These are phyloP conservation scores for Nineta flava DNA, from an alignment of 2,888 invertebrate species.

Conservation along the genomic window DNA sequence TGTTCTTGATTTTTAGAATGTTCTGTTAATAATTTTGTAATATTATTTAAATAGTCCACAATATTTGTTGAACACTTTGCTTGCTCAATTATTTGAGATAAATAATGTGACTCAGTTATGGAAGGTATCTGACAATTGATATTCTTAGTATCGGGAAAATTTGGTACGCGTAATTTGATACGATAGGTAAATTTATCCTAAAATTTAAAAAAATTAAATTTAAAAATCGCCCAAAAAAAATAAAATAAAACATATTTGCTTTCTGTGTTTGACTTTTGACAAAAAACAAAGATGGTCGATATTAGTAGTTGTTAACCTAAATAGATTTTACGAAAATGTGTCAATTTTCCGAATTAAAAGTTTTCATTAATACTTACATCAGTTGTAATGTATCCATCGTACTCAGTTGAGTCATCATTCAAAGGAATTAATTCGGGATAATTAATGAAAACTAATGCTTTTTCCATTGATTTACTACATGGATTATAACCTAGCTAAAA, in stretches of 20 bases:
- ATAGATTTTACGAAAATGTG: constrained; percentile 4
- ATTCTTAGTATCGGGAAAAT: neutral
- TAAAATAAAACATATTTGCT: neutral
- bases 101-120: neutral
- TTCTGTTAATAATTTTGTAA: neutral
- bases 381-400: constrained; percentile 16
- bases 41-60: neutral
- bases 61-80: neutral
- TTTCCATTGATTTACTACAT: constrained; percentile 5
- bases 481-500: no score
- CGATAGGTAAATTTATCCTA: neutral
- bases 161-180: neutral
- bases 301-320: constrained; percentile 6
- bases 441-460: constrained; percentile 8
- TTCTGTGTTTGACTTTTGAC: no score
- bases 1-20: neutral
- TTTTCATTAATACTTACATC: constrained; percentile 11
- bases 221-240: constrained; percentile 1
- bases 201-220: constrained; percentile 3
- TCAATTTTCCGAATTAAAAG: no score
- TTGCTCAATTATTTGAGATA: neutral
- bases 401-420: constrained; percentile 9
- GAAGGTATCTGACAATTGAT: neutral
- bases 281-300: no score
- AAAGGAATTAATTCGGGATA: constrained; percentile 18